Conservation (phyloP, 2,113 vertebrate species). For the Poicephalus gulielmi region DNA sequence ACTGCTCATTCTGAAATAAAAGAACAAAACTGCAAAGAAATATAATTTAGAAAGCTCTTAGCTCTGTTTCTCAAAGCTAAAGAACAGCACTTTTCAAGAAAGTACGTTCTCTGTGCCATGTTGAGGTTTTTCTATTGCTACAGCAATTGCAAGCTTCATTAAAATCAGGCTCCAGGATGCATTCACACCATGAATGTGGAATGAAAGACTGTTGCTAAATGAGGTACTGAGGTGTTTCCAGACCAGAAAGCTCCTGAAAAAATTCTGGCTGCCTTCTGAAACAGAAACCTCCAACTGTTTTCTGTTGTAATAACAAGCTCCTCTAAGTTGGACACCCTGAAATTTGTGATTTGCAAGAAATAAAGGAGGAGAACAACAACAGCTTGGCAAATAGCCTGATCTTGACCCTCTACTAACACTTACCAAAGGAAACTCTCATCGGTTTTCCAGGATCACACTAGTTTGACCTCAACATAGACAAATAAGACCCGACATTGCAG, state of each 20-base stretch:
- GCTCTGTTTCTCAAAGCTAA: background rate
- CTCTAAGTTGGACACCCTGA: background rate
- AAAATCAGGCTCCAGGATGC: background rate
- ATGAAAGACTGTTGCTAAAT: background rate
- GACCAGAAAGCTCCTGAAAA: background rate
- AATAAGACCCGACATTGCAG: background rate
- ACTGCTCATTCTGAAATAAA: background rate
- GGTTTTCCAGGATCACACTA: background rate
- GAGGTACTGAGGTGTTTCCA: background rate
- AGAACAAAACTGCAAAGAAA: background rate
- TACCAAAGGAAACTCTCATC: background rate
- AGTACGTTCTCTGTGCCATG: background rate
- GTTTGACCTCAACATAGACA: background rate
- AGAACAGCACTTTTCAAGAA: background rate
- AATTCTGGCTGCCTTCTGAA: background rate
- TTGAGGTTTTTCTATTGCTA: background rate
- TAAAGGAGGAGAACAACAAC: background rate
- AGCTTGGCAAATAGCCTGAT: background rate
- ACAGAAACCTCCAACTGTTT: background rate
- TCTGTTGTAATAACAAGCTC: background rate
- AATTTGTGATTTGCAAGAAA: background rate
- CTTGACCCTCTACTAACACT: background rate
- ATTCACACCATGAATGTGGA: fast-evolving
- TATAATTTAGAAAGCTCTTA: fast-evolving
- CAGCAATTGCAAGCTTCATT: background rate